A percentile compares a stretch with the other conserved stretches of the same genome.
These are phyloP conservation scores for Drymodes brunneopygia DNA, from an alignment of 2,113 vertebrate genomes.

Conservation along the genomic window DNA sequence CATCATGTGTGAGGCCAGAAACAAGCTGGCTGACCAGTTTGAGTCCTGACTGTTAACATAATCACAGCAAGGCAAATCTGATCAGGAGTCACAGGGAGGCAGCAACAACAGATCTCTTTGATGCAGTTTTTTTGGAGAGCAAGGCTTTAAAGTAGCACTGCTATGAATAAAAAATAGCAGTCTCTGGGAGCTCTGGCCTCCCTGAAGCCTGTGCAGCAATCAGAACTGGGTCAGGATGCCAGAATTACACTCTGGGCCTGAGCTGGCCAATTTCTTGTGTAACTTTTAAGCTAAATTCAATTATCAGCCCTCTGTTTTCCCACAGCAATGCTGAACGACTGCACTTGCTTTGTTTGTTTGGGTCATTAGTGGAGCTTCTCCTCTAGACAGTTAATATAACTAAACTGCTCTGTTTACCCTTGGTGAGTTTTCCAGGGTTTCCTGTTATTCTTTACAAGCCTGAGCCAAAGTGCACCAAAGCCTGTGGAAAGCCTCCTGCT, in stretches of 20 bases:
- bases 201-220: not conserved
- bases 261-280: not conserved
- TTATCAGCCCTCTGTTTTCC: slow-evolving; percentile 9
- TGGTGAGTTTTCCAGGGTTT: not conserved
- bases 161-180: not conserved
- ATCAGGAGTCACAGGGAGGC: not conserved
- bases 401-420: slow-evolving; percentile 45
- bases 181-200: not conserved
- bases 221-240: not conserved
- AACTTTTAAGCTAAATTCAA: not conserved
- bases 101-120: not conserved
- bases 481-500: not conserved
- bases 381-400: slow-evolving; percentile 44
- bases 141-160: not conserved
- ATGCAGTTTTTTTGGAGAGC: not conserved
- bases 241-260: not conserved
- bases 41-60: not conserved
- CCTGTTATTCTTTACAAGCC: slow-evolving; percentile 49
- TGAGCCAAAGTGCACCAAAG: slow-evolving; percentile 42
- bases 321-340: not conserved
- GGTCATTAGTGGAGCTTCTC: slow-evolving; percentile 12
- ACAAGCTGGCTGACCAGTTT: not conserved
- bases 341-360: slow-evolving; percentile 43
- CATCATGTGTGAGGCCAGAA: not conserved
- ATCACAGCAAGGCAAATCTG: not conserved